These are phyloP conservation scores for Actinostola sp. DNA, from an alignment of 92 coral and sea anemone species.

Conservation along the genomic window DNA sequence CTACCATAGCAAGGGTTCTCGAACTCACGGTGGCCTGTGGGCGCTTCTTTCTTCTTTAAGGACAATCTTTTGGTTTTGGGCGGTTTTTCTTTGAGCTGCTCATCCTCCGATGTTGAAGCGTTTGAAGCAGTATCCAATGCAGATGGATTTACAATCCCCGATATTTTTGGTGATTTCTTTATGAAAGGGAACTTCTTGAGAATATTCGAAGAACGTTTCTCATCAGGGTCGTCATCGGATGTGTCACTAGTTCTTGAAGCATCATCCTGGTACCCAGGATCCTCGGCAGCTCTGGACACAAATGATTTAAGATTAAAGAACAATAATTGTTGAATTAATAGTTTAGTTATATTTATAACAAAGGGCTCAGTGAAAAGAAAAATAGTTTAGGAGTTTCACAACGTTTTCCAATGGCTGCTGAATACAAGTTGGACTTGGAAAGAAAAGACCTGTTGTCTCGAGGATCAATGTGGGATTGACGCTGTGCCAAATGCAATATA, in stretches of 20 bases:
- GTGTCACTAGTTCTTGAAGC: neutral
- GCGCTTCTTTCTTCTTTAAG: constrained; percentile 7
- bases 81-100: constrained; percentile 14
- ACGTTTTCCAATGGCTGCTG: too few relatives aligned
- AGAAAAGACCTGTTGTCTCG: too few relatives aligned
- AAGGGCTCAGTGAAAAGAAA: too few relatives aligned
- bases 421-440: too few relatives aligned
- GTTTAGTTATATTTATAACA: too few relatives aligned
- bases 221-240: neutral
- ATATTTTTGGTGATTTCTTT: neutral
- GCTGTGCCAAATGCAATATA: too few relatives aligned
- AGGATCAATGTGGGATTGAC: too few relatives aligned
- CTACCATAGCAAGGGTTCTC: constrained; percentile 27
- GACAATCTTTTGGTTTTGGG: constrained; percentile 12
- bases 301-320: neutral
- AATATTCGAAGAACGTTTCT: neutral
- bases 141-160: neutral
- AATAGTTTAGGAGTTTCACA: too few relatives aligned
- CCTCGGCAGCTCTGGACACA: neutral
- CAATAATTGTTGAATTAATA: too few relatives aligned
- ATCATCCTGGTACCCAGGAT: neutral
- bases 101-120: constrained; percentile 24
- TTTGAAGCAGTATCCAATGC: constrained; percentile 20
- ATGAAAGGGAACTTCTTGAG: too few relatives aligned
- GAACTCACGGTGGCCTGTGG: constrained; percentile 2